A percentile compares a stretch with the other conserved stretches of the same genome.
These are phyloP conservation scores for Eubasilissa splendida DNA, from an alignment of 2,888 invertebrate genomes.

Conservation along the genomic window DNA sequence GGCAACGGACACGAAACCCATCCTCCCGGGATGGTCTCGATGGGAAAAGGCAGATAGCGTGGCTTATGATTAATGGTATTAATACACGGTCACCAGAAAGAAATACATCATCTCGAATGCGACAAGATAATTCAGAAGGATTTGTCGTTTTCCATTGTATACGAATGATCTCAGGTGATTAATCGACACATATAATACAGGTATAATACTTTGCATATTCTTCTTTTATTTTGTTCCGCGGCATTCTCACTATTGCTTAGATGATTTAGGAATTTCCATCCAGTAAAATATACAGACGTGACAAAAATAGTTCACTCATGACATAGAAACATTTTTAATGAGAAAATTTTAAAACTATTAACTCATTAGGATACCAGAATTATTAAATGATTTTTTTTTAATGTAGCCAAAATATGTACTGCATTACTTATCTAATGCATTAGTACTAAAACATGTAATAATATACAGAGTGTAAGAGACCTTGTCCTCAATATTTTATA, in stretches of 20 bases:
- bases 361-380: too few species aligned
- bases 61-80: conserved; percentile 50
- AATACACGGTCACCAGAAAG: conserved; percentile 41
- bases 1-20: background rate
- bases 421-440: too few species aligned
- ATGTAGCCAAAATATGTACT: too few species aligned
- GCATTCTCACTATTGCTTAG: conserved; percentile 1
- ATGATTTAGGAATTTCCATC: conserved; percentile 21
- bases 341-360: too few species aligned
- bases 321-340: too few species aligned
- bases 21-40: conserved; percentile 1
- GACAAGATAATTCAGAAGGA: conserved; percentile 41
- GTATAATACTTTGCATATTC: conserved; percentile 34
- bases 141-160: conserved; percentile 37
- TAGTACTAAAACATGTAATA: too few species aligned
- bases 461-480: too few species aligned
- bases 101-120: conserved; percentile 37
- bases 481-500: too few species aligned
- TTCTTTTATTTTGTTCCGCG: conserved; percentile 10
- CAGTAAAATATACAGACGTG: background rate
- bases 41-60: conserved; percentile 38
- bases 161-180: conserved; percentile 31
- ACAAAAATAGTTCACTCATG: too few species aligned
- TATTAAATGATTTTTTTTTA: too few species aligned
- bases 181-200: conserved; percentile 5